phyloP scores from a whole-genome alignment of 2,888 invertebrate genomes.

The Nezara viridula region DNA sequence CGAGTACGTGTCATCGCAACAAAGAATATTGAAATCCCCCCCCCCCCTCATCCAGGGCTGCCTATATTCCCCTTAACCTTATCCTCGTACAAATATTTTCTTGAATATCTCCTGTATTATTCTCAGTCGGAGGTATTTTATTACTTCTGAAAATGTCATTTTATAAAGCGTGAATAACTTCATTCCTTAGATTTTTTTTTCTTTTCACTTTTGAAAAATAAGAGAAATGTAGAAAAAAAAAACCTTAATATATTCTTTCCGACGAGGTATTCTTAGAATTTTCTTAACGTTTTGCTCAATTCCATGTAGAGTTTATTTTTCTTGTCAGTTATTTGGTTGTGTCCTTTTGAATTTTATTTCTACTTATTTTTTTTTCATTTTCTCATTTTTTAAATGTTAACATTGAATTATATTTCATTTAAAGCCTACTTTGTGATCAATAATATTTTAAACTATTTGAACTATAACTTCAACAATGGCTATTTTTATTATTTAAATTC shows the following conservation, averaged over 20 bases:
- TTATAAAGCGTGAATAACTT: neutral
- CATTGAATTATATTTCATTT: neutral
- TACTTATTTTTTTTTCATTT: neutral
- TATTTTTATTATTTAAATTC: too few relatives aligned
- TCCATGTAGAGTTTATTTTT: neutral
- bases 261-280: neutral
- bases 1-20: conserved; percentile 1
- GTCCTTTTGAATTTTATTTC: neutral
- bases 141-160: neutral
- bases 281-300: neutral
- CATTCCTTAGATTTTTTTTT: neutral
- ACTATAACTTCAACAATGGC: too few relatives aligned
- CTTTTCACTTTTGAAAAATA: neutral
- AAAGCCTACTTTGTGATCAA: neutral
- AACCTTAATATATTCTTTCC: neutral
- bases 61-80: neutral
- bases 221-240: neutral
- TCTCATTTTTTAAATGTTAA: neutral
- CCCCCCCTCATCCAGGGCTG: neutral
- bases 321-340: neutral
- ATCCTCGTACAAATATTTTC: neutral
- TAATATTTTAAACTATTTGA: too few relatives aligned
- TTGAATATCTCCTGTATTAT: neutral
- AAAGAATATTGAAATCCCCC: conserved; percentile 50
- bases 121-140: neutral